Percentiles rank a stretch among this genome's conserved stretches.
Evolutionary conservation across 2,113 vertebrate species (phyloP).

Genomic region (Eudyptes chrysolophus): DNA sequence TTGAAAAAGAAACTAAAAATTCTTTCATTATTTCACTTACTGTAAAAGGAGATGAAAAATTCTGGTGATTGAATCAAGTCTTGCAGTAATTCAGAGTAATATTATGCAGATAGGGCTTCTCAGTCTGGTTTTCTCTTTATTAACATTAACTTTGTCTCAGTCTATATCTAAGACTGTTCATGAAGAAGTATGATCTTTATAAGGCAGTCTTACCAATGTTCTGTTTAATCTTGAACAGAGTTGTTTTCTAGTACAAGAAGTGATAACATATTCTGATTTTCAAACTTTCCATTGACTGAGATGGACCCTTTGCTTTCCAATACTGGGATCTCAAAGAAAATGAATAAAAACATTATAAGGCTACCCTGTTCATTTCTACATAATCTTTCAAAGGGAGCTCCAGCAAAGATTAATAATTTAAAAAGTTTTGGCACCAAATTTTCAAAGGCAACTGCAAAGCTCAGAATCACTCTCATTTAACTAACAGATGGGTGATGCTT

Average conservation of each 20-base stretch:
- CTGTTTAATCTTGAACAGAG: neutral
- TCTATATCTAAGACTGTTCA: neutral
- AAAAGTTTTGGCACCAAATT: neutral
- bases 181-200: neutral
- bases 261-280: neutral
- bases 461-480: neutral
- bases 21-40: neutral
- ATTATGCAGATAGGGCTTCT: neutral
- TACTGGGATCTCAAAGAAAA: neutral
- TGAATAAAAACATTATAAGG: neutral
- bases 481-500: neutral
- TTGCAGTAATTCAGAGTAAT: neutral
- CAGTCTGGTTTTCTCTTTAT: neutral
- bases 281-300: neutral
- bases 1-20: constrained; percentile 15
- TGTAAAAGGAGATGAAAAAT: constrained; percentile 19
- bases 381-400: neutral
- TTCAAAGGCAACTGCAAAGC: neutral
- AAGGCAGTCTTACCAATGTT: neutral
- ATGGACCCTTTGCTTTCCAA: neutral
- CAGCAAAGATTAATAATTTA: neutral
- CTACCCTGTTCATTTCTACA: neutral
- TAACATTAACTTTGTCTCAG: neutral
- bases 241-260: neutral
- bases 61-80: neutral